phyloP scores from a whole-genome alignment of 2,113 vertebrate species.

The Xenus cinereus region DNA sequence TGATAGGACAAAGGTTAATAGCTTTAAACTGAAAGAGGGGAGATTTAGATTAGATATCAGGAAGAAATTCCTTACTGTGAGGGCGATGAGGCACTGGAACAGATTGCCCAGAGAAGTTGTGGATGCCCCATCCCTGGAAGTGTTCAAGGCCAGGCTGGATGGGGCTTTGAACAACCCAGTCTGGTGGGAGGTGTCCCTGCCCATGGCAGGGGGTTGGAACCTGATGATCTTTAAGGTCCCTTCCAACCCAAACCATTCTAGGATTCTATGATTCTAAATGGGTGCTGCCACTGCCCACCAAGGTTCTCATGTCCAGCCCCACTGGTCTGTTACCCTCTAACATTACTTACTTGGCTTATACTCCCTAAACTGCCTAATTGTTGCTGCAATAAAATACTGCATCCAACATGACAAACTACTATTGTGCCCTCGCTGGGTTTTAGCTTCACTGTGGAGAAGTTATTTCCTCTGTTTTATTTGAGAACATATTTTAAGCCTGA shows the following conservation, averaged over 20 bases:
- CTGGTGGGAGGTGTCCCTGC: background rate
- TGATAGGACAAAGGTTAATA: no score
- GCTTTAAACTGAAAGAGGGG: no score
- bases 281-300: rapidly evolving
- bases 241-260: background rate
- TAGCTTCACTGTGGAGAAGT: background rate
- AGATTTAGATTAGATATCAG: no score
- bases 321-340: background rate
- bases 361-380: background rate
- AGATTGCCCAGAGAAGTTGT: background rate
- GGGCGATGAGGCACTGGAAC: background rate
- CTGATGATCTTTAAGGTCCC: background rate
- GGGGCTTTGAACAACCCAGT: background rate
- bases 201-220: background rate
- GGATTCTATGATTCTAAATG: background rate
- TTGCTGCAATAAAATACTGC: background rate
- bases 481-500: background rate
- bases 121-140: background rate
- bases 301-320: no score
- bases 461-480: background rate
- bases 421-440: background rate
- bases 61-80: no score
- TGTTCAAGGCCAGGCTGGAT: background rate
- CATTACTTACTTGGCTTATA: rapidly evolving
- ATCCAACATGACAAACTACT: background rate